phyloP scores from a whole-genome alignment of 2,888 invertebrate genomes.

The Peribatodes rhomboidaria region DNA sequence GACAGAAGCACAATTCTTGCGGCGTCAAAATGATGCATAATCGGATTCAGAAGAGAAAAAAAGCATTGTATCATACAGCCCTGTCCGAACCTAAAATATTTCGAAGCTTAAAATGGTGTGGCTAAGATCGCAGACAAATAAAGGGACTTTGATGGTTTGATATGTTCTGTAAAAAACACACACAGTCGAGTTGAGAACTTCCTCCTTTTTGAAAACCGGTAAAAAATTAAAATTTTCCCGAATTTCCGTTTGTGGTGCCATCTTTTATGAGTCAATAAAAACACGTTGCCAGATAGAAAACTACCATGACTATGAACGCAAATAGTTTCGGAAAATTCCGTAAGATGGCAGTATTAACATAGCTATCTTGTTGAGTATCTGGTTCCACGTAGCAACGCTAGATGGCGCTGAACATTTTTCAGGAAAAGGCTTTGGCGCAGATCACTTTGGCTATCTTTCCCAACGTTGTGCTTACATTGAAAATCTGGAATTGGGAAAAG shows the following conservation, averaged over 20 bases:
- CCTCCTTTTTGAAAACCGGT: too few species aligned
- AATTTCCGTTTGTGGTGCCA: not conserved
- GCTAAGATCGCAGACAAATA: too few species aligned
- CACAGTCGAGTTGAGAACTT: too few species aligned
- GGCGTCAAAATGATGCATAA: too few species aligned
- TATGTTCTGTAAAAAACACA: too few species aligned
- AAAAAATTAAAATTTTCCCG: too few species aligned
- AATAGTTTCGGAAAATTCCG: conserved; percentile 20
- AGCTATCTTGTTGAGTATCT: conserved; percentile 1
- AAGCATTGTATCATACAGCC: too few species aligned
- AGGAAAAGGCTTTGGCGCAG: conserved; percentile 39
- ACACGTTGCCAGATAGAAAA: not conserved
- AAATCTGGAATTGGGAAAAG: conserved; percentile 73
- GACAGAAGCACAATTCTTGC: too few species aligned
- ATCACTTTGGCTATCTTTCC: conserved; percentile 47
- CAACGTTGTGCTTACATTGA: conserved; percentile 55
- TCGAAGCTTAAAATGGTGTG: too few species aligned
- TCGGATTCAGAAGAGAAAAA: too few species aligned
- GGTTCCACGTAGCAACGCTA: conserved; percentile 12
- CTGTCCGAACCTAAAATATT: too few species aligned
- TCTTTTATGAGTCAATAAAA: not conserved
- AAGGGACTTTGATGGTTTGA: too few species aligned
- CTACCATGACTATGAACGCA: not conserved
- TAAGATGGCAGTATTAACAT: conserved; percentile 11
- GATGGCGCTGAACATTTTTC: conserved; percentile 46